Evolutionary conservation across 1,140 invertebrate genomes (phyloP).

Genomic region (Lasioglossum baleicum): DNA sequence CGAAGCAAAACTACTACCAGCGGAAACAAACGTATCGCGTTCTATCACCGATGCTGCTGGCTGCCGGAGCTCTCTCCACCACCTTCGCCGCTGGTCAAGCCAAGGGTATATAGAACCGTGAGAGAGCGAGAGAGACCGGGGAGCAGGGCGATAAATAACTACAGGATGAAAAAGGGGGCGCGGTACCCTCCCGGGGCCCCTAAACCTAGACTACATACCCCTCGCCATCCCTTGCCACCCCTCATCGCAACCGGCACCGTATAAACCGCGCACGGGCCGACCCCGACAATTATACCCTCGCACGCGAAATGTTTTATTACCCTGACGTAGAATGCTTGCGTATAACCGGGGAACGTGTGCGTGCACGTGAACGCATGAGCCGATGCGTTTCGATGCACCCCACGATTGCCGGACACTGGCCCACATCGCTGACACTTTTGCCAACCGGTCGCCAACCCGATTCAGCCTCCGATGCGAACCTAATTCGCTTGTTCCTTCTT

Average conservation of each 20-base stretch:
- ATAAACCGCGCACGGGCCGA: conserved; percentile 68
- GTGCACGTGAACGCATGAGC: neutral
- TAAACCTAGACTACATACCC: conserved; percentile 74
- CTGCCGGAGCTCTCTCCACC: conserved; percentile 46
- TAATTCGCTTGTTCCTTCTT: neutral
- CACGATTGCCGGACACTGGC: conserved; percentile 4
- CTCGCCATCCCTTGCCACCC: conserved; percentile 57
- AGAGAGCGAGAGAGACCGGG: conserved; percentile 58
- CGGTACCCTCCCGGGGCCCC: conserved; percentile 75
- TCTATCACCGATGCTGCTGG: conserved; percentile 56
- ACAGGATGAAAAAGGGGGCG: conserved; percentile 78
- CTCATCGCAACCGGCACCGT: conserved; percentile 54
- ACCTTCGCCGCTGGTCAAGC: conserved; percentile 61
- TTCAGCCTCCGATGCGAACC: neutral
- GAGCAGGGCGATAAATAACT: conserved; percentile 76
- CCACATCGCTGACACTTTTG: conserved; percentile 18
- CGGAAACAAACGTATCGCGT: conserved; percentile 54
- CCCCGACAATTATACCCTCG: conserved; percentile 77
- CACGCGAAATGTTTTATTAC: conserved; percentile 78
- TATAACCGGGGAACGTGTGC: conserved; percentile 27
- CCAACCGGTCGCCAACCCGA: neutral
- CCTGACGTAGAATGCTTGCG: conserved; percentile 62
- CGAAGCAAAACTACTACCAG: conserved; percentile 43
- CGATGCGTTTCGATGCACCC: conserved; percentile 32
- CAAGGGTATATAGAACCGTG: conserved; percentile 52